Conservation (phyloP, 2,113 vertebrate genomes). For the Phoxinus phoxinus region DNA sequence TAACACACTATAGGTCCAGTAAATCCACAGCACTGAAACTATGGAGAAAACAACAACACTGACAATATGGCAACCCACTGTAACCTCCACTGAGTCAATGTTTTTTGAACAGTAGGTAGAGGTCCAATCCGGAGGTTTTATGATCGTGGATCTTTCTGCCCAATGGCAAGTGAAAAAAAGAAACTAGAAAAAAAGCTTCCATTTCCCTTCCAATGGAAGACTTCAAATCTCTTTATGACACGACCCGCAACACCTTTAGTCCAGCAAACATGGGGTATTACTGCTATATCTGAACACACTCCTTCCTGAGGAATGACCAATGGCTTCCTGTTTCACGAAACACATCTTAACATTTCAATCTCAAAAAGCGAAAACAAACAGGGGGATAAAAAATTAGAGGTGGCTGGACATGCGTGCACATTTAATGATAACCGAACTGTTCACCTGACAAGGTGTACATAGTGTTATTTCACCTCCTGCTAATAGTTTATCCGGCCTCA, state of each 20-base stretch:
- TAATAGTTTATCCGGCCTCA: constrained; percentile 12
- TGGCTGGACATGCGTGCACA: constrained; percentile 53
- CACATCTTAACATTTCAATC: constrained; percentile 30
- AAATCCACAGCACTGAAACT: constrained; percentile 45
- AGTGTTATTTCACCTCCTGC: constrained; percentile 13
- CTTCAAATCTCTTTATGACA: constrained; percentile 78
- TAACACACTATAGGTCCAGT: constrained; percentile 38
- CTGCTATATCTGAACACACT: constrained; percentile 31
- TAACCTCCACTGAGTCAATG: not conserved
- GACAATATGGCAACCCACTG: not conserved
- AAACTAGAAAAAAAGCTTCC: constrained; percentile 75
- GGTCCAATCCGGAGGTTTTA: constrained; percentile 40
- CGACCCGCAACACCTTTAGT: constrained; percentile 14
- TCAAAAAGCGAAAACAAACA: constrained; percentile 28
- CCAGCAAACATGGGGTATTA: constrained; percentile 17
- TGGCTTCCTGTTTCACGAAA: constrained; percentile 52
- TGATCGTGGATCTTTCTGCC: constrained; percentile 48
- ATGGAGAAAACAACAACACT: constrained; percentile 25
- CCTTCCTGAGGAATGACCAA: constrained; percentile 56
- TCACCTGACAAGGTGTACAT: constrained; percentile 22
- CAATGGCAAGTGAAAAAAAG: constrained; percentile 65
- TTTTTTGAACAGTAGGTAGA: not conserved
- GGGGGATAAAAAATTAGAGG: constrained; percentile 9
- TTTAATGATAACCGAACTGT: constrained; percentile 20
- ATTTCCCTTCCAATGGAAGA: constrained; percentile 83